phyloP scores from a whole-genome alignment of 2,888 invertebrate species.

The Chrysotoxum bicinctum region DNA sequence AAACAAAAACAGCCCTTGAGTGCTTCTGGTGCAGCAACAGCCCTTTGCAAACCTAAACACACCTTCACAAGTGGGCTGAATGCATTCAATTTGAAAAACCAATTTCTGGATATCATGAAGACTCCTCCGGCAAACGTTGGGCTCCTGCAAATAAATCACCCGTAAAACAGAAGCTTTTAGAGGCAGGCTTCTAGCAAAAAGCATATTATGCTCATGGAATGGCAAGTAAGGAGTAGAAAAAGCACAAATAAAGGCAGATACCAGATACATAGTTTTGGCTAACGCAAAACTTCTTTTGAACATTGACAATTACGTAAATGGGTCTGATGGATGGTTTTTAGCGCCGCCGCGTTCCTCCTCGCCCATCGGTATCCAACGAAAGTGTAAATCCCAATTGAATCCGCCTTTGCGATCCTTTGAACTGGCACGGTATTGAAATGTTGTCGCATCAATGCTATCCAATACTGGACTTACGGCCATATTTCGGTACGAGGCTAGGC shows the following conservation, averaged over 20 bases:
- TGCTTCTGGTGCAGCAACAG: conserved; percentile 2
- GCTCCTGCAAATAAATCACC: conserved; percentile 75
- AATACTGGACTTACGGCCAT: conserved; percentile 81
- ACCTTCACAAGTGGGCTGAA: conserved; percentile 80
- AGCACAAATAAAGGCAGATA: not conserved
- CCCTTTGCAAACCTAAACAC: conserved; percentile 1
- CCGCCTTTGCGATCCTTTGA: conserved; percentile 81
- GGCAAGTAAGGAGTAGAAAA: not conserved
- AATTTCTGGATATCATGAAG: conserved; percentile 80
- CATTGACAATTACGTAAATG: conserved; percentile 74
- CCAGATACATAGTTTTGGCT: conserved; percentile 9
- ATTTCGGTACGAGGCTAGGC: conserved; percentile 71
- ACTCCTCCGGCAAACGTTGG: conserved; percentile 80
- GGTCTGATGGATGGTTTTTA: conserved; percentile 56
- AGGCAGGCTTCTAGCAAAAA: not conserved
- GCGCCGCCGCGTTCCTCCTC: conserved; percentile 61
- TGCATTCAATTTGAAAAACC: conserved; percentile 80
- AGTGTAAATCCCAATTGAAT: conserved; percentile 83
- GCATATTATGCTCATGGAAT: conserved; percentile 25
- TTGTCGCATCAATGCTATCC: conserved; percentile 81
- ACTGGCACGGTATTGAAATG: conserved; percentile 79
- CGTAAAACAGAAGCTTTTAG: conserved; percentile 32
- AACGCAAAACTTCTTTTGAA: conserved; percentile 42
- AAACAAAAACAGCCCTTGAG: conserved; percentile 33
- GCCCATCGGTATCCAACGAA: conserved; percentile 80